A percentile compares a stretch with the other conserved stretches of the same genome.
These are phyloP conservation scores for Bubalus kerabau DNA, from an alignment of 2,113 vertebrate genomes.

Conservation along the genomic window DNA sequence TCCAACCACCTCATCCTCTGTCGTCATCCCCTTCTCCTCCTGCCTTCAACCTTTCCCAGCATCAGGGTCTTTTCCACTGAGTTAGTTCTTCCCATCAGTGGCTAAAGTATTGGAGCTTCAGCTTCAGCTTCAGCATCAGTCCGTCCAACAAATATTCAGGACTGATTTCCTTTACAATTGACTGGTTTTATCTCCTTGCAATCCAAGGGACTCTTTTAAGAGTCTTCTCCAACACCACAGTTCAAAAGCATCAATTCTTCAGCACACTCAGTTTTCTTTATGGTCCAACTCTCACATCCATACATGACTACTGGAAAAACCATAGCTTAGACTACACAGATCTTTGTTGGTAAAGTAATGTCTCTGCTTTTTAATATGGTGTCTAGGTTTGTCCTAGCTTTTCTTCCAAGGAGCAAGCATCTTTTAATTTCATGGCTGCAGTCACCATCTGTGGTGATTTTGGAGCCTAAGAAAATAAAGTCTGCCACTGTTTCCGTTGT, in stretches of 20 bases:
- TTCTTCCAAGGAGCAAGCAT: neutral
- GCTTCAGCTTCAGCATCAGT: neutral
- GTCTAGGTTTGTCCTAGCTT: neutral
- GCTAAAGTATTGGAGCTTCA: neutral
- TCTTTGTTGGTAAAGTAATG: neutral
- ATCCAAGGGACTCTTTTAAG: neutral
- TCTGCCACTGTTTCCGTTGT: neutral
- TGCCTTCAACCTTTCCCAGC: too few species aligned
- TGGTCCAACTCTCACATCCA: neutral
- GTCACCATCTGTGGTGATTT: neutral
- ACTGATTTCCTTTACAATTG: neutral
- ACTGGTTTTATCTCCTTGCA: neutral
- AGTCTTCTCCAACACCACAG: neutral
- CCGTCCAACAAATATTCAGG: neutral
- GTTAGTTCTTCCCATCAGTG: too few species aligned
- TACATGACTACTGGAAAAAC: neutral
- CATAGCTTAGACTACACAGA: neutral
- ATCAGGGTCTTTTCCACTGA: too few species aligned
- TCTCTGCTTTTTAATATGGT: neutral
- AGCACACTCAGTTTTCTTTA: neutral
- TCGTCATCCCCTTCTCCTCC: too few species aligned
- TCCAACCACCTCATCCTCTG: neutral
- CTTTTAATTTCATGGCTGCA: neutral
- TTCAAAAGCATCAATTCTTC: neutral
- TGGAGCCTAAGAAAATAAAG: neutral